Conservation (phyloP, 2,113 vertebrate genomes). For the Psettodes erumei region DNA sequence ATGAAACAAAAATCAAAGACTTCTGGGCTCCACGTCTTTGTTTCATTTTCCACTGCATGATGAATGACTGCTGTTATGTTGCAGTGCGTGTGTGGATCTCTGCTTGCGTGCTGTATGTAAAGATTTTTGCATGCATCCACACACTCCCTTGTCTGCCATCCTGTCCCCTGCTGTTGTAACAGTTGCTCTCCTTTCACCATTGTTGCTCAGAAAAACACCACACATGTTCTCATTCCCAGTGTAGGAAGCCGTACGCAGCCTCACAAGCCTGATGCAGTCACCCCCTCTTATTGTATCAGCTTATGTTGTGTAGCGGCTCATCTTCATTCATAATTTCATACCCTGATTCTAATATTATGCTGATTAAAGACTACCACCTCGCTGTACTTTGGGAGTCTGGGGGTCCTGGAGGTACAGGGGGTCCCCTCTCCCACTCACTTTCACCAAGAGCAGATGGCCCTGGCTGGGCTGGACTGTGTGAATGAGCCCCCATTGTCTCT, state of each 20-base stretch:
- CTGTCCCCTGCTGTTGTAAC: slow-evolving; percentile 53
- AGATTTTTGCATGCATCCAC: slow-evolving; percentile 46
- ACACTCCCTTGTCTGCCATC: slow-evolving; percentile 23
- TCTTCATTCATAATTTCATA: slow-evolving; percentile 69
- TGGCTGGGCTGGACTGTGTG: slow-evolving; percentile 65
- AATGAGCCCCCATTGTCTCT: slow-evolving; percentile 77
- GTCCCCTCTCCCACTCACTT: slow-evolving; percentile 74
- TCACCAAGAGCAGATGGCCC: slow-evolving; percentile 79
- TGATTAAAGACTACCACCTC: slow-evolving; percentile 30
- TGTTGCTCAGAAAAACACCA: slow-evolving; percentile 36
- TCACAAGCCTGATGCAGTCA: slow-evolving; percentile 9
- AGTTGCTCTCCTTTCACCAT: slow-evolving; percentile 63
- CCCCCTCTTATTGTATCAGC: slow-evolving; percentile 18
- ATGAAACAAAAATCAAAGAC: slow-evolving; percentile 28
- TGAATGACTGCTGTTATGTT: slow-evolving; percentile 53
- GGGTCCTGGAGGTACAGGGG: slow-evolving; percentile 63
- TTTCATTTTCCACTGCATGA: slow-evolving; percentile 53
- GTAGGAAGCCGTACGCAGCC: background rate
- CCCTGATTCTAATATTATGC: slow-evolving; percentile 47
- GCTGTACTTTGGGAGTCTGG: slow-evolving; percentile 41
- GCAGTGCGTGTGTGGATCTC: slow-evolving; percentile 48
- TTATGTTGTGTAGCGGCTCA: slow-evolving; percentile 24
- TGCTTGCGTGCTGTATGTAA: slow-evolving; percentile 38
- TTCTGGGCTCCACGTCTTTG: slow-evolving; percentile 43
- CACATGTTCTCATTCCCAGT: slow-evolving; percentile 72